phyloP scores from a whole-genome alignment of 2,797 vertebrate genomes.

The Distichodus sexfasciatus region DNA sequence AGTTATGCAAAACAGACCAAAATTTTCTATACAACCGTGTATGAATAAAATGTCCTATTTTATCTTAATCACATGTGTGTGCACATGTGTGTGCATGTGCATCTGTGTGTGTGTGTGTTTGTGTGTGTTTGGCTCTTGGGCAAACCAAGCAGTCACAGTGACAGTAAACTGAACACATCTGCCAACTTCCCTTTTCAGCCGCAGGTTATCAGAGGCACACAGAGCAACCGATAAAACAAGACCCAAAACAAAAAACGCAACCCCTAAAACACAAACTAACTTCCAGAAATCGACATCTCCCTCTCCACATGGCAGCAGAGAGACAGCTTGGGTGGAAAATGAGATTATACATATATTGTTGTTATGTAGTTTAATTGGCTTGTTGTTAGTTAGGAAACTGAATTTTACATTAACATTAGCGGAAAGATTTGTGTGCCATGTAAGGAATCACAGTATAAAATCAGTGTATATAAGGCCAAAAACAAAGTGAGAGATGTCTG shows the following conservation, averaged over 20 bases:
- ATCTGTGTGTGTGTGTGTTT: slow-evolving; percentile 9
- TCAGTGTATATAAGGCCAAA: no score
- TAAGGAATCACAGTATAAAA: no score
- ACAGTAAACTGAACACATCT: slow-evolving; percentile 55
- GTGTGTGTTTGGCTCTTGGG: slow-evolving; percentile 31
- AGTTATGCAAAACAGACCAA: slow-evolving; percentile 6
- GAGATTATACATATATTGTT: neutral
- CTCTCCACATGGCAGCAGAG: neutral
- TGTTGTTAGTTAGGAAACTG: neutral
- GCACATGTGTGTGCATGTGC: neutral
- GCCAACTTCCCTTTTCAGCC: slow-evolving; percentile 51
- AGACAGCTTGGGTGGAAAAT: neutral
- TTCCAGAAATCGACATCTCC: neutral
- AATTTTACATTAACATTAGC: neutral
- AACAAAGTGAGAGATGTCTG: no score
- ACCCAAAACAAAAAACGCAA: slow-evolving; percentile 18
- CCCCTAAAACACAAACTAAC: neutral
- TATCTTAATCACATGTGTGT: slow-evolving; percentile 17
- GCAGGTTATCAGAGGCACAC: slow-evolving; percentile 49
- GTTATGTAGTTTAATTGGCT: neutral
- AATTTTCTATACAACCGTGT: slow-evolving; percentile 20
- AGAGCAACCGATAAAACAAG: slow-evolving; percentile 42
- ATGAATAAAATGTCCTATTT: slow-evolving; percentile 54
- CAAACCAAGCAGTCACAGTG: slow-evolving; percentile 40
- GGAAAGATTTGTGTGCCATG: neutral